These are phyloP conservation scores for Canis aureus DNA, from an alignment of 2,113 vertebrate species.

Conservation along the genomic window DNA sequence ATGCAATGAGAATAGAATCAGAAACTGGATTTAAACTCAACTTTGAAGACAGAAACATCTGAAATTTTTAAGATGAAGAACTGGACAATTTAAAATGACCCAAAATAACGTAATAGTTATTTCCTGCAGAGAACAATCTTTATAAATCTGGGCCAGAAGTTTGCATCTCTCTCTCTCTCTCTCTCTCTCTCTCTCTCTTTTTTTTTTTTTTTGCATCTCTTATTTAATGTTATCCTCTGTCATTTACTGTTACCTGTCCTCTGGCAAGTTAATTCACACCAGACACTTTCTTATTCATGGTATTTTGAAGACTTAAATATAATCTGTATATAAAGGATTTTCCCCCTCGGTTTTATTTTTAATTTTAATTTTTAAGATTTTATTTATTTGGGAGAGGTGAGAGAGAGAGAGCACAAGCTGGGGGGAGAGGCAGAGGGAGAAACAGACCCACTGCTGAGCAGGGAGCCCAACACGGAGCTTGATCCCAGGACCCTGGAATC, in stretches of 20 bases:
- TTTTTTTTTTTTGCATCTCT: neutral
- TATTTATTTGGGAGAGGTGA: too few species aligned
- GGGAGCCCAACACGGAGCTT: too few species aligned
- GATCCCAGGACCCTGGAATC: too few species aligned
- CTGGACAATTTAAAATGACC: constrained; percentile 59
- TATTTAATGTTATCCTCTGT: constrained; percentile 54
- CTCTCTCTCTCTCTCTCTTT: too few species aligned
- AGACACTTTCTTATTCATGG: constrained; percentile 41
- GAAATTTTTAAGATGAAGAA: constrained; percentile 63
- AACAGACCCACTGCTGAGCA: too few species aligned
- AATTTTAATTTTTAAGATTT: too few species aligned
- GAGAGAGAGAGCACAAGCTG: too few species aligned
- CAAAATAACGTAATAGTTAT: constrained; percentile 52
- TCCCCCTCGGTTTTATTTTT: neutral
- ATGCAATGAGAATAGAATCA: constrained; percentile 56
- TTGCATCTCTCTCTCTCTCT: neutral
- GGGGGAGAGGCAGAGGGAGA: too few species aligned
- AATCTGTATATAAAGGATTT: neutral
- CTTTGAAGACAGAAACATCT: constrained; percentile 68
- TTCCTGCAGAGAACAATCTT: constrained; percentile 52
- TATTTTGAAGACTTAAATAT: constrained; percentile 49
- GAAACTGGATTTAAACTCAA: constrained; percentile 61
- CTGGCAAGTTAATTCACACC: constrained; percentile 43
- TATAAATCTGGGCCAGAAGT: constrained; percentile 47
- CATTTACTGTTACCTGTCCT: constrained; percentile 14